phyloP scores from a whole-genome alignment of 2,113 vertebrate genomes.

The Brachypteracias leptosomus region DNA sequence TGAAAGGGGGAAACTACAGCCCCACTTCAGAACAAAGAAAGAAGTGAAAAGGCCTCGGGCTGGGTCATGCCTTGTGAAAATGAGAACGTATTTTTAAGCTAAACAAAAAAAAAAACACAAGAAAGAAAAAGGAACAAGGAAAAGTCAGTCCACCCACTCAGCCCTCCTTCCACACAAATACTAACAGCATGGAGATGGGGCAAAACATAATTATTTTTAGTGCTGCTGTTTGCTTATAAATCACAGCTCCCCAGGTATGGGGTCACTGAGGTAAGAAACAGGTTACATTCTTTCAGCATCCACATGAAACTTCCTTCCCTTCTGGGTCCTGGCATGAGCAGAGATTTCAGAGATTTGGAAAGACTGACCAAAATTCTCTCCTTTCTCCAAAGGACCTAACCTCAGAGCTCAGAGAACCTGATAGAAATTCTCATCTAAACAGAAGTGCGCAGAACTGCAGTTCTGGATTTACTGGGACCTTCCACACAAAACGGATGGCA shows the following conservation, averaged over 20 bases:
- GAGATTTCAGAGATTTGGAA: background rate
- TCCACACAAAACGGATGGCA: background rate
- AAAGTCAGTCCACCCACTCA: background rate
- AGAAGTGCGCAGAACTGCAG: background rate
- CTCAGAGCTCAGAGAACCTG: background rate
- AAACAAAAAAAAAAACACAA: background rate
- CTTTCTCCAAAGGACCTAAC: background rate
- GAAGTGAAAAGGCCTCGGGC: background rate
- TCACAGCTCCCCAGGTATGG: background rate
- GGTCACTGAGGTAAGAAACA: background rate
- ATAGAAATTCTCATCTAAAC: background rate
- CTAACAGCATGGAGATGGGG: background rate
- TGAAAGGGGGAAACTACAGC: background rate
- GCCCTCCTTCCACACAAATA: background rate
- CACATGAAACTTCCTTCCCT: background rate
- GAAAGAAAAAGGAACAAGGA: slow-evolving; percentile 6
- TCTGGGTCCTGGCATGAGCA: background rate
- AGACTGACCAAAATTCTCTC: background rate
- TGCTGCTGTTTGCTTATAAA: background rate
- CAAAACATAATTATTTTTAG: background rate
- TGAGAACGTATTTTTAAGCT: background rate
- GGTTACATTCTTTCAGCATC: background rate
- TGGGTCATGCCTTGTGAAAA: background rate
- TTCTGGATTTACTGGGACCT: background rate
- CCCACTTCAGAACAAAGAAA: background rate